Evolutionary conservation across 2,797 vertebrate genomes (phyloP), one percentile per base, ranked within the genome.

Genomic region (Pipistrellus pygmaeus): DNA sequence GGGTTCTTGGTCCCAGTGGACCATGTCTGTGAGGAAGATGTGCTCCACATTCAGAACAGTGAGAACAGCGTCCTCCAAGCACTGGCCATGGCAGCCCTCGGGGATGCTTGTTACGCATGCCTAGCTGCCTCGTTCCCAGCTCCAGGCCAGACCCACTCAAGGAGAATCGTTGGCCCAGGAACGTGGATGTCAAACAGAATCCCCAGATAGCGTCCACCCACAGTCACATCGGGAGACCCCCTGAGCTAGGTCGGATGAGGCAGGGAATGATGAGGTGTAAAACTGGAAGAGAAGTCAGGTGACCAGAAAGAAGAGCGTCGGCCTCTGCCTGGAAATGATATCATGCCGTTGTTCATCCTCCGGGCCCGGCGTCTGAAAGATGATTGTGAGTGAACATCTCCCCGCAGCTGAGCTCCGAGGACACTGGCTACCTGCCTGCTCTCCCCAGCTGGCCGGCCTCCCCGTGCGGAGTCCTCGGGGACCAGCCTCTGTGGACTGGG

Each of bases 271-370:
- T 18, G 60, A 77, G 53, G 46, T 30, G 9, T 15, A 48, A 75
- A 68, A 44, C 51, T 6, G 0, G 2, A 46, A n/a, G 60, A 57
- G 82, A 75, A 75, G 55, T 12, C 87, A n/a, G 0, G 5, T 46
- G 73, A 91, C 48, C 75, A n/a, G 25, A 23, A 41, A 23, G 57
- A 81, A 53, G 81, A 51, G 46, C 46, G 10, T 44, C 17, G 48
- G 51, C n/a, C 81, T 85, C 66, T 78, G 81, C 57, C 89, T 95
- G 81, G 55, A 94, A 93, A 87, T 75, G 89, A 77, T 46, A 48
- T 30, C 75, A 85, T 0, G 13, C 46, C 7, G 12, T 25, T 41
- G 41, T 51, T 77, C 41, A 15, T 35, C 66, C 75, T 68, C 62
- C 2, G 10, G 25, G 51, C 62, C 38, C 88, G n/a, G 62, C 9